Evolutionary conservation across 2,888 invertebrate genomes (phyloP), one percentile per base, ranked within the genome.

Genomic region (Epicampocera succincta): DNA sequence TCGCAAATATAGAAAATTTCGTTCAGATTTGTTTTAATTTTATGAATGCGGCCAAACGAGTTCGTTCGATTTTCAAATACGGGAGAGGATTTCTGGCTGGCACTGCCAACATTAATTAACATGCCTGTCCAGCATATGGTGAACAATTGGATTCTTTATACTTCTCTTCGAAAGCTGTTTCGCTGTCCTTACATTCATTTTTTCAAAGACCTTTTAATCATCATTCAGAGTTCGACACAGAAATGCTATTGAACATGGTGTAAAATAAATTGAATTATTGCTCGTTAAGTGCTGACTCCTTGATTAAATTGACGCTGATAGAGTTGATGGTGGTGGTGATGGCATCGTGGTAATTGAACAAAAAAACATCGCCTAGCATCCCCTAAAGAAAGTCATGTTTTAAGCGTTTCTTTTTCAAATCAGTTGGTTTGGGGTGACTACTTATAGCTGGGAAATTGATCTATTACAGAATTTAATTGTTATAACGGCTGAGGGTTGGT

Each of bases 221-320:
- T 6, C 13, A 3, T 12, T 9, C 2, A 8, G 3, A 40, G 38
- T 19, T 38, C 12, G 15, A 25, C 11, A 60, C 21, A 77, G 11
- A 15, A 54, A 72, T 13, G 15, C 71, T 46, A 74, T 60, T 60
- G 48, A 21, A 75, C 69, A 73, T 63, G 54, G 69, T 75, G 68
- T 74, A 63, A 71, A 69, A 74, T 65, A 78, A 82, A 82, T 82
- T 82, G 44, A 82, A 78, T 82, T 74, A 78, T 78, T 69, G 48
- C 46, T 69, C 29, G 69, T 76, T 76, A 78, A 77, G 58, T 78
- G 78, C 74, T 77, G 69, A 82, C 71, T 65, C 71, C 82, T 74
- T 74, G 65, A 63, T 69, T 76, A 61, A 76, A 63, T 52, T 54
- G 74, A 50, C 17, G 77, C 68, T 52, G 73, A 29, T 50, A 60